Conservation (phyloP, 2,888 invertebrate genomes). For the Agriotes lineatus region DNA sequence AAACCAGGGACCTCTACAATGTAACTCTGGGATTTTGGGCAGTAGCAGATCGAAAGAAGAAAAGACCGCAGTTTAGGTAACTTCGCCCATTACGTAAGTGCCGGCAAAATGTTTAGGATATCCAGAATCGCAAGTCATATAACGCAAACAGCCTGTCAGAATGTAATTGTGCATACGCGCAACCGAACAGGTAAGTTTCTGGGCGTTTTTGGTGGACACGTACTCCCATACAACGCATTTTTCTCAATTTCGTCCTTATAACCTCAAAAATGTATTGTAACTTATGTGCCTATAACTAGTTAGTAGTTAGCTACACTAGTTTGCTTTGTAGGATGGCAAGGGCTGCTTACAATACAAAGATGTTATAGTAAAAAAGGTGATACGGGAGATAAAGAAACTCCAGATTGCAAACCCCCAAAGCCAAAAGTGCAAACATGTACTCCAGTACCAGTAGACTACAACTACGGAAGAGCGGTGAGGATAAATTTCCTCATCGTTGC, state of each 20-base stretch:
- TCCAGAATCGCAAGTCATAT: constrained; percentile 42
- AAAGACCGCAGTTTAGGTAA: constrained; percentile 11
- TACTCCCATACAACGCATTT: neutral
- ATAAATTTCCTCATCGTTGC: too few species aligned
- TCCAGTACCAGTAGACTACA: constrained; percentile 11
- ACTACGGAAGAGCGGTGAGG: neutral
- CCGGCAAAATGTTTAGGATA: constrained; percentile 51
- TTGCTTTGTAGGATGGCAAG: constrained; percentile 33
- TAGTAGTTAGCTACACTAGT: neutral
- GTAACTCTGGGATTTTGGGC: too few species aligned
- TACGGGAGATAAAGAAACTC: neutral
- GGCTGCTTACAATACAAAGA: constrained; percentile 35
- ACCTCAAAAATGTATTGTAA: constrained; percentile 3
- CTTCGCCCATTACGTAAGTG: constrained; percentile 43
- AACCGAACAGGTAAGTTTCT: constrained; percentile 40
- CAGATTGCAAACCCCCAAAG: constrained; percentile 18
- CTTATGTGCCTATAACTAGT: neutral
- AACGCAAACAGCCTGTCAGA: constrained; percentile 39
- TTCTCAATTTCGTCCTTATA: neutral
- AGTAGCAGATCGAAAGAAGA: neutral
- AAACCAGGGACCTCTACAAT: too few species aligned
- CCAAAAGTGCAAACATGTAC: constrained; percentile 14
- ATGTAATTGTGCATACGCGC: constrained; percentile 26
- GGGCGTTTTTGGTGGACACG: neutral
- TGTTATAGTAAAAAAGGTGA: constrained; percentile 40